Evolutionary conservation across 2,888 invertebrate genomes (phyloP).

Genomic region (Scaptomyza tumidula): DNA sequence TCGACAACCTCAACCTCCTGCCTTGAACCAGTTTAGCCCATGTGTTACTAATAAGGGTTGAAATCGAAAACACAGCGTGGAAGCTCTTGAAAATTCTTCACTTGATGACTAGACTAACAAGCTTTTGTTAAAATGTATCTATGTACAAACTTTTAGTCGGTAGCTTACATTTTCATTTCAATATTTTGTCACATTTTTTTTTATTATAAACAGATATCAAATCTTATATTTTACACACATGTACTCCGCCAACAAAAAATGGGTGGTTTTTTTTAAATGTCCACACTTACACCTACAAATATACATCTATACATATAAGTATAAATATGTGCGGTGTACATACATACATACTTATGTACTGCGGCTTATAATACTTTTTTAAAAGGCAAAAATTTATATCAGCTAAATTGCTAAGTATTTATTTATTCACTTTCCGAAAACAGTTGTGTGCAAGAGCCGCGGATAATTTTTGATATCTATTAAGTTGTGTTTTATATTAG

Average conservation of each 20-base stretch:
- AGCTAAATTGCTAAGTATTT: background rate
- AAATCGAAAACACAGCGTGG: conserved; percentile 15
- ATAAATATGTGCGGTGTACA: background rate
- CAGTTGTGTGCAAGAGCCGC: background rate
- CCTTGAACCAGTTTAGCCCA: conserved; percentile 42
- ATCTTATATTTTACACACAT: background rate
- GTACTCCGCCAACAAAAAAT: background rate
- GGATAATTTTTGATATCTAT: conserved; percentile 8
- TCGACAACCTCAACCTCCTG: conserved; percentile 3
- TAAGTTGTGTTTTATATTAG: background rate
- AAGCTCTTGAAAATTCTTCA: background rate
- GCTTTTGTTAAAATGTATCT: conserved; percentile 1
- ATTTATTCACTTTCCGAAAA: conserved; percentile 3
- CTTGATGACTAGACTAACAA: background rate
- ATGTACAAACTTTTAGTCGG: background rate
- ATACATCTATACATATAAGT: background rate
- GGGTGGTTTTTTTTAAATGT: background rate
- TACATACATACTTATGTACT: background rate
- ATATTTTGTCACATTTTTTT: background rate
- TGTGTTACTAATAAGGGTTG: conserved; percentile 49
- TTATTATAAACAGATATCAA: background rate
- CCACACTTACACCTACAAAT: background rate
- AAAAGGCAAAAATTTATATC: conserved; percentile 5
- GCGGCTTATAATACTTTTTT: conserved; percentile 1
- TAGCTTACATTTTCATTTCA: background rate